Evolutionary conservation across 2,797 vertebrate species (phyloP).

Genomic region (Myotis findleyi): DNA sequence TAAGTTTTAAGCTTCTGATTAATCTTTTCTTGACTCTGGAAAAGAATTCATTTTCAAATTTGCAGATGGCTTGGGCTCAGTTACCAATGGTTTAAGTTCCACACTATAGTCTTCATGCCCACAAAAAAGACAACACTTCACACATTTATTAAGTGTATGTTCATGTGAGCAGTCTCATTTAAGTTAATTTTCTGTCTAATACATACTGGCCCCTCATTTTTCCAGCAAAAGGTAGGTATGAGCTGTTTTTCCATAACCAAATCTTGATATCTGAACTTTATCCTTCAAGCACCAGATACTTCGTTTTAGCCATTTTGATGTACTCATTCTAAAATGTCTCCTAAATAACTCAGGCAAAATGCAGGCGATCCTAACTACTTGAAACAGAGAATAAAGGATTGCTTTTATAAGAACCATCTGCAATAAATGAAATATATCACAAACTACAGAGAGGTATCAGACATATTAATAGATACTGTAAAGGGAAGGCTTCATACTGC

Average conservation of each 20-base stretch:
- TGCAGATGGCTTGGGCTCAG: not conserved
- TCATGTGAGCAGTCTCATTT: not conserved
- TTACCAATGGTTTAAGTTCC: conserved; percentile 41
- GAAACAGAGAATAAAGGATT: conserved; percentile 21
- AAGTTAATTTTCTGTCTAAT: conserved; percentile 44
- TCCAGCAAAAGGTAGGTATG: not conserved
- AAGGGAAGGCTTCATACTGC: not conserved
- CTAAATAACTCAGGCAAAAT: conserved; percentile 14
- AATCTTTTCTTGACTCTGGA: conserved; percentile 15
- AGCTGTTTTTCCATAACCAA: not conserved
- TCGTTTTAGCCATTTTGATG: conserved; percentile 22
- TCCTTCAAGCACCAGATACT: conserved; percentile 17
- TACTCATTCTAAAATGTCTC: conserved; percentile 38
- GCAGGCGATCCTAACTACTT: conserved; percentile 29
- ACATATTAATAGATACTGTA: not conserved
- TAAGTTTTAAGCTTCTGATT: conserved; percentile 42
- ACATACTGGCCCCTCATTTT: not conserved
- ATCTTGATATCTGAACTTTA: conserved; percentile 9
- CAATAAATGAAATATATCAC: not conserved
- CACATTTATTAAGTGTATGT: not conserved
- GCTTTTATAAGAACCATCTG: conserved; percentile 23
- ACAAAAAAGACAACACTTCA: conserved; percentile 50
- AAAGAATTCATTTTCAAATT: conserved; percentile 46
- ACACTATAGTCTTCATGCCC: not conserved
- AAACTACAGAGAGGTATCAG: not conserved